Percentiles rank a stretch among this genome's conserved stretches.
These are phyloP conservation scores for Biston stratarius DNA, from an alignment of 2,888 invertebrate species.

Conservation along the genomic window DNA sequence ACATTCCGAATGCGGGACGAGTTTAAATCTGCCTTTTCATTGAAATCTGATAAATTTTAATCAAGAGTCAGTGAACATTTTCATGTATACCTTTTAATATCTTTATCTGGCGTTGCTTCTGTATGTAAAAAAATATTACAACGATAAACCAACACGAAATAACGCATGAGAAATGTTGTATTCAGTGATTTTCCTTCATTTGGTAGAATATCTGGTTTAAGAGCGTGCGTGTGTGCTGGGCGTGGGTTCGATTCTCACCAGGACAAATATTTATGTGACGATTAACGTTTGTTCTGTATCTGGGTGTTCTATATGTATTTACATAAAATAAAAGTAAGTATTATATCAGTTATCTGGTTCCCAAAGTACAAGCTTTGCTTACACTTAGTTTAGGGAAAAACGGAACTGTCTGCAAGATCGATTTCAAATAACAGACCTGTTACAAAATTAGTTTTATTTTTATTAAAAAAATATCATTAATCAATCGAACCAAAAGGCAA, in stretches of 20 bases:
- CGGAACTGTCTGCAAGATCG: background rate
- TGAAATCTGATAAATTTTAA: conserved; percentile 20
- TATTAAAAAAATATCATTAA: background rate
- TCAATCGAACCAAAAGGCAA: background rate
- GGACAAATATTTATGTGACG: no score
- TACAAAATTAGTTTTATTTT: background rate
- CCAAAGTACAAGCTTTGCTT: no score
- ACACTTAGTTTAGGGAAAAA: no score
- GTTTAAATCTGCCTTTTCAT: conserved; percentile 14
- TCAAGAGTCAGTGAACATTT: conserved; percentile 9
- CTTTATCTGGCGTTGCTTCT: conserved; percentile 8
- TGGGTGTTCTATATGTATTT: no score
- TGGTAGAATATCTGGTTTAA: no score
- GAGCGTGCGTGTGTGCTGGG: no score
- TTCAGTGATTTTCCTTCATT: no score
- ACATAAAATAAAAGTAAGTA: no score
- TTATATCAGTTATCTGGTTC: no score
- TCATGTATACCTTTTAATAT: conserved; percentile 9
- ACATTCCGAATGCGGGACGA: conserved; percentile 1
- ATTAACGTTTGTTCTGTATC: no score
- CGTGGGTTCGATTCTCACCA: no score
- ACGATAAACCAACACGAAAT: no score
- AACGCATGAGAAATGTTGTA: background rate
- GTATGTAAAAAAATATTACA: background rate
- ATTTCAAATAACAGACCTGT: conserved; percentile 6